phyloP scores from a whole-genome alignment of 2,888 invertebrate genomes.

The Microdon myrmicae region DNA sequence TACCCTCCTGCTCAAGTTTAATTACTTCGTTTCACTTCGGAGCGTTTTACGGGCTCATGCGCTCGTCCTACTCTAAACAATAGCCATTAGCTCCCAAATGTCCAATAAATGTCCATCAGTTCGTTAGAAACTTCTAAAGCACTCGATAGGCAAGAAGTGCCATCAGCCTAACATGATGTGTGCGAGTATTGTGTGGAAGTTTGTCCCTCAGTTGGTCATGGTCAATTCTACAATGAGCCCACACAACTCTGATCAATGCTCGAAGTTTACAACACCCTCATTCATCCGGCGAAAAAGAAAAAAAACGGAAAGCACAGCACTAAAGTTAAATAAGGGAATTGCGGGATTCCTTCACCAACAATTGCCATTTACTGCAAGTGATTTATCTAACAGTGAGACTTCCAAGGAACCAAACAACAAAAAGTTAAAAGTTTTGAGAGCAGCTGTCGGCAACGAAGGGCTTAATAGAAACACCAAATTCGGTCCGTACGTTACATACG shows the following conservation, averaged over 20 bases:
- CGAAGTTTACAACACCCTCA: no score
- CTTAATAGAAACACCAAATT: constrained; percentile 49
- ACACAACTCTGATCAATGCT: no score
- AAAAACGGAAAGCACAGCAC: constrained; percentile 20
- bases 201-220: no score
- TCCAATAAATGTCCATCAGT: constrained; percentile 28
- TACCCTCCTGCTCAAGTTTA: no score
- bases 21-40: no score
- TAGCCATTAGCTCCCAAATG: constrained; percentile 23
- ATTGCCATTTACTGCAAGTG: constrained; percentile 50
- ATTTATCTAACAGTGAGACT: constrained; percentile 41
- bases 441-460: constrained; percentile 44
- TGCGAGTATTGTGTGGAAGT: constrained; percentile 25
- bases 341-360: constrained; percentile 21
- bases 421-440: constrained; percentile 45
- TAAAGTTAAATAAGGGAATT: constrained; percentile 30
- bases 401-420: constrained; percentile 41
- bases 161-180: constrained; percentile 8
- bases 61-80: no score
- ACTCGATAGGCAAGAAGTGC: constrained; percentile 13
- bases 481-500: constrained; percentile 11
- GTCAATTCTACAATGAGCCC: no score
- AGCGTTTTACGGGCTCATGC: no score
- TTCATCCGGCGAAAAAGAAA: no score
- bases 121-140: constrained; percentile 9